Evolutionary conservation across 2,888 invertebrate species (phyloP), one percentile per base, ranked within the genome.

Genomic region (Pelosia muscerda): DNA sequence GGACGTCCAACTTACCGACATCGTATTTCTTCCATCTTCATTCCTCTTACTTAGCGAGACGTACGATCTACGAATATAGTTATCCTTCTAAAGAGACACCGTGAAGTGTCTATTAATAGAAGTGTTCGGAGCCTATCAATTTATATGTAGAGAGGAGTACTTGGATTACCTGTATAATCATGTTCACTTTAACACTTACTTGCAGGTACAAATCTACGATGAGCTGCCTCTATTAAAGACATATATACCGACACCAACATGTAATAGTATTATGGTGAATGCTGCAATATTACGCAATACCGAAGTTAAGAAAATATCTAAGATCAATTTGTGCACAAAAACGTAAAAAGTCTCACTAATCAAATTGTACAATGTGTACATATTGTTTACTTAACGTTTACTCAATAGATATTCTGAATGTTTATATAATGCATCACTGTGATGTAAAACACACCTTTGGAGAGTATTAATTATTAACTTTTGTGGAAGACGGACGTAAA

Each of bases 21-120:
- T 22, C 55, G 57, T 74, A 72, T 78, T 78, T 76, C 74, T 79
- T 78, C 77, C 71, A 34, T 22, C 22, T 66, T 78, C 79, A 78
- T 76, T 62, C 66, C 77, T 67, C 65, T 63, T 55, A 65, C 34
- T 69, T 66, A 78, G 72, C 69, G 77, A 74, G 63, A 70, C 73
- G 73, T 78, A 75, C 55, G 23, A 56, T 49, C 49, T 49, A 49
- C 49, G n/a, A 49, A 49, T 49, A 49, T 49, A 49, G 68, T 60
- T 73, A 77, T 77, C 76, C 77, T 69, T 68, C 60, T 56, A 57
- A 49, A 67, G n/a, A n/a, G 56, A 13, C 38, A 8, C 49, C 63
- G 56, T 63, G 67, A 57, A 10, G 25, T 26, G 55, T 28, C 67
- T 78, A 74, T 70, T 72, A 74, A 78, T 76, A 77, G 70, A 70